Conservation (phyloP, 2,113 vertebrate species). For the Diadophis punctatus region DNA sequence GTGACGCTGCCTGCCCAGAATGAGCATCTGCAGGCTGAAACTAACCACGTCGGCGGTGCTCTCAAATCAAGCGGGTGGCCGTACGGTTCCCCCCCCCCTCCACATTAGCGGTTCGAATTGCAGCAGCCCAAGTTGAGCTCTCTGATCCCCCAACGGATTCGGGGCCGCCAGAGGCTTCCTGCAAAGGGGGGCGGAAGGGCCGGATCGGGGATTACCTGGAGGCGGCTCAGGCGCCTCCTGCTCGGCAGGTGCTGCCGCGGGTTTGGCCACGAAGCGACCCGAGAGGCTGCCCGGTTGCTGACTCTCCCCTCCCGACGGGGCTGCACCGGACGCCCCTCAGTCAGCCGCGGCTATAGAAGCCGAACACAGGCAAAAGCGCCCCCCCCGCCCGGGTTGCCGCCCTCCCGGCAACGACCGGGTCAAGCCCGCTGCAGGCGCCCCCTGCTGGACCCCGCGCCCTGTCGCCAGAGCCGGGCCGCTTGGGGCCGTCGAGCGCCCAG, state of each 20-base stretch:
- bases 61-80: neutral
- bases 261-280: neutral
- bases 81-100: accelerated
- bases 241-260: neutral
- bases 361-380: neutral
- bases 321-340: neutral
- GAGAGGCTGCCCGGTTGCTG: neutral
- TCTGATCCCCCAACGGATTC: neutral
- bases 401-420: neutral
- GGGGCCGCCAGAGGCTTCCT: neutral
- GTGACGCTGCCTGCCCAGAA: neutral
- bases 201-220: neutral
- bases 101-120: neutral
- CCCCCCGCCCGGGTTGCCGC: neutral
- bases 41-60: neutral
- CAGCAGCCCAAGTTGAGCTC: neutral
- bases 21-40: neutral
- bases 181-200: neutral
- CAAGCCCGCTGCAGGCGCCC: neutral
- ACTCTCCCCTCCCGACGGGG: neutral
- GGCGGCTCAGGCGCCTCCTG: too few species aligned
- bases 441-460: neutral
- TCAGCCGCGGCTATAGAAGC: neutral
- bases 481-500: neutral
- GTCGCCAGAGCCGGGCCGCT: neutral